Conservation (phyloP, 2,113 vertebrate genomes). For the Mesitornis unicolor region DNA sequence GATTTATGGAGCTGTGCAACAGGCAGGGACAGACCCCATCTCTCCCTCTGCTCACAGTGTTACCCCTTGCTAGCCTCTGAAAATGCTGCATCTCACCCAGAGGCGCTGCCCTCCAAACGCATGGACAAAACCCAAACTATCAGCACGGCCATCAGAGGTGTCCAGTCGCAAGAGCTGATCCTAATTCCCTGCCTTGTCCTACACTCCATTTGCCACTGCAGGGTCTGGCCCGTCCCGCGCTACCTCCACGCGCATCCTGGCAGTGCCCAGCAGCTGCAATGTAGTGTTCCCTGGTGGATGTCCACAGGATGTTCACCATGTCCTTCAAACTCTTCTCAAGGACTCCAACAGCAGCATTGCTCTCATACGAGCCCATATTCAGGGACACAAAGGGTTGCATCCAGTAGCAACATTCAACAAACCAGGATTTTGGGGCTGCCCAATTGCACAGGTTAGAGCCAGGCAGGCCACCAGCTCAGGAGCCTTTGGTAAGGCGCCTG, state of each 20-base stretch:
- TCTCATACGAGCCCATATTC: background rate
- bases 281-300: background rate
- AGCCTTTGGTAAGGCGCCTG: background rate
- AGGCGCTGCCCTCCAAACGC: background rate
- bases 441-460: background rate
- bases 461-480: background rate
- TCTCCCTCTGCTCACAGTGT: accelerated
- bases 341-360: background rate
- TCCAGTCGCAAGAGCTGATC: background rate
- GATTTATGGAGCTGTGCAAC: background rate
- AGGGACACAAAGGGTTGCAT: accelerated
- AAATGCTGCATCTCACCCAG: accelerated
- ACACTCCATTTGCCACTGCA: accelerated
- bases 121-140: background rate
- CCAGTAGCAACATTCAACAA: background rate
- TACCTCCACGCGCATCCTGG: accelerated
- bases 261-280: background rate
- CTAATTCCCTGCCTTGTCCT: background rate
- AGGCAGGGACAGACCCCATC: background rate
- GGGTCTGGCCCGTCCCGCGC: background rate
- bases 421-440: background rate
- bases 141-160: background rate
- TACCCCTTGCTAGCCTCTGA: background rate
- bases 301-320: background rate
- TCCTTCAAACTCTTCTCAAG: background rate